A percentile compares a stretch with the other conserved stretches of the same genome.
phyloP scores from a whole-genome alignment of 2,888 invertebrate species.

The Nephrocerus scutellatus region DNA sequence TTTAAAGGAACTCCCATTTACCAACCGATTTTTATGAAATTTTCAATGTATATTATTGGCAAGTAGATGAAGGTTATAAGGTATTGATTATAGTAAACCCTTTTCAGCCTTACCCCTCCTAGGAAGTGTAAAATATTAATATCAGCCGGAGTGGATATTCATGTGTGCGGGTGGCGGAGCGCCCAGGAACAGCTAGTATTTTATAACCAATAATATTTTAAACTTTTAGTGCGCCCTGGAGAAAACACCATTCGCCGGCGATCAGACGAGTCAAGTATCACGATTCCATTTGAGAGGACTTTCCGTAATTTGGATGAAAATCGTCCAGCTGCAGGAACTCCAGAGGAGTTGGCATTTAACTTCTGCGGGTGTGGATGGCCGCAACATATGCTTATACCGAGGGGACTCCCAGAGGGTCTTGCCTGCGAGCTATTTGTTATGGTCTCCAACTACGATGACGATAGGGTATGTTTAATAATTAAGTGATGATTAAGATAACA shows the following conservation, averaged over 20 bases:
- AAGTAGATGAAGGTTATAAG: too few species aligned
- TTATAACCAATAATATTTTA: too few species aligned
- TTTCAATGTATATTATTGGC: too few species aligned
- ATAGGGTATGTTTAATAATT: too few species aligned
- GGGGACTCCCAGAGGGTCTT: slow-evolving; percentile 60
- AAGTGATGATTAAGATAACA: not conserved
- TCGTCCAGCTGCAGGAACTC: slow-evolving; percentile 54
- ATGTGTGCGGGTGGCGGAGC: too few species aligned
- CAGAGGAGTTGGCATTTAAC: slow-evolving; percentile 56
- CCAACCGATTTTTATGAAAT: too few species aligned
- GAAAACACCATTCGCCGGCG: slow-evolving; percentile 58
- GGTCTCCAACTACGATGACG: slow-evolving; percentile 67
- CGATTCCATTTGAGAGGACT: slow-evolving; percentile 74
- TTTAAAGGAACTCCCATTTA: too few species aligned
- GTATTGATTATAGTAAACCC: too few species aligned
- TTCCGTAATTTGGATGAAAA: slow-evolving; percentile 63
- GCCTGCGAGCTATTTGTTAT: slow-evolving; percentile 65
- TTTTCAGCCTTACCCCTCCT: too few species aligned
- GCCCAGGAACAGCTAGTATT: too few species aligned
- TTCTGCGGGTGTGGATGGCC: slow-evolving; percentile 89
- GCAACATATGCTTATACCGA: slow-evolving; percentile 70
- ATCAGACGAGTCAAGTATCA: slow-evolving; percentile 69
- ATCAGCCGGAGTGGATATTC: too few species aligned
- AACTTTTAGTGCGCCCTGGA: slow-evolving; percentile 63
- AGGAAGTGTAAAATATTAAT: too few species aligned